These are phyloP conservation scores for Cantharis lateralis DNA, from an alignment of 2,888 invertebrate genomes.

Conservation along the genomic window DNA sequence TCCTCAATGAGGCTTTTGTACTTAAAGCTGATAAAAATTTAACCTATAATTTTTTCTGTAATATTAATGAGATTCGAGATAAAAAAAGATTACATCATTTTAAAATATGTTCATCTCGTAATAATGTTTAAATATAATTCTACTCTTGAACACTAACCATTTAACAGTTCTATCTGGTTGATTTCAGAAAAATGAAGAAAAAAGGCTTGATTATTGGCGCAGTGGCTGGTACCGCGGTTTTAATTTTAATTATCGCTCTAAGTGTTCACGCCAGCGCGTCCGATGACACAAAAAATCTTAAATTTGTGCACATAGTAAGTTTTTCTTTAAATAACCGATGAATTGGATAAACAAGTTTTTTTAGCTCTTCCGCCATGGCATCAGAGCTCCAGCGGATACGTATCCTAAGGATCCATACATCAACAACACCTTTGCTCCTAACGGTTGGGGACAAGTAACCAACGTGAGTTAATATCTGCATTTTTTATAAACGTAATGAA, in stretches of 20 bases:
- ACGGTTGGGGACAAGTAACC: constrained; percentile 81
- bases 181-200: constrained; percentile 8
- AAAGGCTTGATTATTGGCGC: constrained; percentile 3
- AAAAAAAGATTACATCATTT: background rate
- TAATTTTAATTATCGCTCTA: constrained; percentile 29
- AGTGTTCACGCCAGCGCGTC: constrained; percentile 19
- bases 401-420: constrained; percentile 76
- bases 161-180: background rate
- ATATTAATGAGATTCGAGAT: background rate
- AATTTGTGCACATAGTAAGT: constrained; percentile 44
- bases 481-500: background rate
- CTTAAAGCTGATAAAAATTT: background rate
- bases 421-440: constrained; percentile 70
- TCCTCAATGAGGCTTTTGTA: background rate
- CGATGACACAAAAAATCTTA: constrained; percentile 33
- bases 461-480: constrained; percentile 60
- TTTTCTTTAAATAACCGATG: background rate
- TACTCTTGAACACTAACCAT: background rate
- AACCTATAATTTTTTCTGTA: background rate
- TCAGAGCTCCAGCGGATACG: constrained; percentile 75
- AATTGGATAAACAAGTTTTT: constrained; percentile 36
- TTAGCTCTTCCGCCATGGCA: constrained; percentile 80
- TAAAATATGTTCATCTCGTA: background rate
- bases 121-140: background rate
- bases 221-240: constrained; percentile 9